Percentiles rank a stretch among this genome's conserved stretches.
Evolutionary conservation across 2,888 invertebrate genomes (phyloP).

Genomic region (Lysandra bellargus): DNA sequence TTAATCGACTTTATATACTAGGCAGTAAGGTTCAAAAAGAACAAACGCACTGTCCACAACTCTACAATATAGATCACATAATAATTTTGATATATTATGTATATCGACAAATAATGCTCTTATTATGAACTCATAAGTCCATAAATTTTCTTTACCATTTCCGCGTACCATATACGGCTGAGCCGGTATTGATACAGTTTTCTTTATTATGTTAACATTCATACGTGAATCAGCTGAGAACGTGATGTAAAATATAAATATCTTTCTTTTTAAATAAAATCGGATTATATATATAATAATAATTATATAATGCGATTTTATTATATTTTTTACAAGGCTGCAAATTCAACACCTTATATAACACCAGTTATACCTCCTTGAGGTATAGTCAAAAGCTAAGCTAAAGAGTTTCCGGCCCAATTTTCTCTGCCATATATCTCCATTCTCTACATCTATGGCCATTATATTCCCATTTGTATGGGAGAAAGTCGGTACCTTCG

Average conservation of each 20-base stretch:
- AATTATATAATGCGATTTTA: no score
- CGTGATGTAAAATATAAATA: not conserved
- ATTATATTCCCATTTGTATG: constrained; percentile 20
- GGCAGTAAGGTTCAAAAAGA: no score
- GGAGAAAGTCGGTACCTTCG: constrained; percentile 16
- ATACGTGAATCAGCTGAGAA: not conserved
- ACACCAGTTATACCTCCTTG: no score
- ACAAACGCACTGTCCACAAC: no score
- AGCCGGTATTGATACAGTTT: constrained; percentile 12
- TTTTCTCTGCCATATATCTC: not conserved
- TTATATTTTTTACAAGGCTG: no score
- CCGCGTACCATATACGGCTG: constrained; percentile 4
- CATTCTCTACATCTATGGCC: not conserved
- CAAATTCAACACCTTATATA: no score
- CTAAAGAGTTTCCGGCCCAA: not conserved
- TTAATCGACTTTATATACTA: not conserved
- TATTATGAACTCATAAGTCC: not conserved
- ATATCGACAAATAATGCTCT: not conserved
- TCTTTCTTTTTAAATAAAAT: no score
- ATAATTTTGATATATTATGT: not conserved
- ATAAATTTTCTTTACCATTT: not conserved
- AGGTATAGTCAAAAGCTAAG: not conserved
- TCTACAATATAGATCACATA: not conserved
- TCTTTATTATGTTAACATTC: constrained; percentile 12
- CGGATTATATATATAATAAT: no score